These are phyloP conservation scores for Drosophila sechellia DNA, from an alignment of 1,140 invertebrate genomes.

Conservation along the genomic window DNA sequence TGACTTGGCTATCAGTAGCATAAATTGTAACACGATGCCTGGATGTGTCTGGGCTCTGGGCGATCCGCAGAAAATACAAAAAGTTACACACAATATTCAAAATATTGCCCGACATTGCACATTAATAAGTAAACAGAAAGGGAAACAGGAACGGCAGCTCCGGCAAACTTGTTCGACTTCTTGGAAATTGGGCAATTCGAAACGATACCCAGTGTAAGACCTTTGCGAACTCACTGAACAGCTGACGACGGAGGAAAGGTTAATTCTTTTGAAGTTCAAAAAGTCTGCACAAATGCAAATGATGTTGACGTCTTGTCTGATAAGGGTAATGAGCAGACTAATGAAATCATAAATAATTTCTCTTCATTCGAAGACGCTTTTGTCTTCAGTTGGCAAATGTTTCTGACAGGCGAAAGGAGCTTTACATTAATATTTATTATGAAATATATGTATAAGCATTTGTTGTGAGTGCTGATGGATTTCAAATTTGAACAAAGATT, in stretches of 20 bases:
- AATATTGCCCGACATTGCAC: slow-evolving; percentile 71
- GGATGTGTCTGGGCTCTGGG: slow-evolving; percentile 22
- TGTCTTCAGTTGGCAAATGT: slow-evolving; percentile 9
- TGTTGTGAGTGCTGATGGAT: neutral
- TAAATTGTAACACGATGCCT: slow-evolving; percentile 42
- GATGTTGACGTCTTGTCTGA: slow-evolving; percentile 22
- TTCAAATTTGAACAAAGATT: neutral
- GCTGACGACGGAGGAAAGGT: slow-evolving; percentile 26
- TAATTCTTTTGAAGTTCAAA: slow-evolving; percentile 34
- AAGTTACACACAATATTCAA: slow-evolving; percentile 63
- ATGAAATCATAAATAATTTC: slow-evolving; percentile 46
- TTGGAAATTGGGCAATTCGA: slow-evolving; percentile 31
- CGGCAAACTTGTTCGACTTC: slow-evolving; percentile 17
- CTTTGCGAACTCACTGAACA: slow-evolving; percentile 11
- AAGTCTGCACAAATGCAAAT: slow-evolving; percentile 1
- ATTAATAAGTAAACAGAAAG: slow-evolving; percentile 56
- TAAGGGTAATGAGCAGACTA: slow-evolving; percentile 43
- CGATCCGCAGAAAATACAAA: slow-evolving; percentile 13
- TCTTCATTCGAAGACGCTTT: slow-evolving; percentile 14
- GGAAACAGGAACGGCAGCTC: slow-evolving; percentile 14
- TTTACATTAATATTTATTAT: slow-evolving; percentile 4
- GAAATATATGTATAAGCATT: neutral
- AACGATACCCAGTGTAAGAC: slow-evolving; percentile 20
- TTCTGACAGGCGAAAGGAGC: slow-evolving; percentile 19
- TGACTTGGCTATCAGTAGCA: slow-evolving; percentile 29